Base-by-base conservation (phyloP, 2,113 vertebrate genomes). In the Conger conger region DNA sequence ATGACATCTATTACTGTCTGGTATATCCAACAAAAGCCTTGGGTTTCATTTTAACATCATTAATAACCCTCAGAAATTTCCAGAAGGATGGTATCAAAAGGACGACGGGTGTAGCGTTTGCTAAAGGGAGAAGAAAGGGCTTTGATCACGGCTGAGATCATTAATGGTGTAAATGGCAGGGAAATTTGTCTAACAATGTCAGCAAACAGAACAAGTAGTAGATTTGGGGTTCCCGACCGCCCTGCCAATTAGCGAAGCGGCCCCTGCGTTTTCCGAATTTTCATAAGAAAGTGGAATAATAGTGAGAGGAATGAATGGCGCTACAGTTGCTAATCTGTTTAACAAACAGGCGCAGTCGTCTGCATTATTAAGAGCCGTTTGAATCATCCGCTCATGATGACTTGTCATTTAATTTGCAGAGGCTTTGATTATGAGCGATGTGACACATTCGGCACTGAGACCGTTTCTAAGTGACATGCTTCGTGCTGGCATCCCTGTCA, bases 401-500 rank as follows among this genome's bases (percentile, higher is more conserved):
- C 20, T 13, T 73, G 68, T 73, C 68, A 73, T 6, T 38, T 79
- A 42, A 42, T 42, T 1, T 27, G 53, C 16, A 81, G 38, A n/a
- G 1, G n/a, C 76, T 15, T 84, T 63, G 37, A 78, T 79, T 63
- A 23, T 79, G 35, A 40, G 36, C 1, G 50, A 60, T 57, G 38
- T 60, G 35, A 11, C 45, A 33, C 23, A 18, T 23, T 42, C 53
- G n/a, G 33, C 8, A 60, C 18, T 60, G 23, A 40, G 68, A 73
- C 68, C 2, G 16, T 84, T 57, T 80, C 36, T n/a, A 16, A 42
- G 83, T 80, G 53, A 84, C 76, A 63, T 63, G 76, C 20, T 57
- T 80, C 57, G n/a, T 84, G 36, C 35, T 84, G 76, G 83, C 45
- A 84, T 36, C 30, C 54, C 76, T n/a, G 83, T 79, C 77, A 50